Conservation (phyloP, 2,113 vertebrate genomes). For the Spheniscus mendiculus region DNA sequence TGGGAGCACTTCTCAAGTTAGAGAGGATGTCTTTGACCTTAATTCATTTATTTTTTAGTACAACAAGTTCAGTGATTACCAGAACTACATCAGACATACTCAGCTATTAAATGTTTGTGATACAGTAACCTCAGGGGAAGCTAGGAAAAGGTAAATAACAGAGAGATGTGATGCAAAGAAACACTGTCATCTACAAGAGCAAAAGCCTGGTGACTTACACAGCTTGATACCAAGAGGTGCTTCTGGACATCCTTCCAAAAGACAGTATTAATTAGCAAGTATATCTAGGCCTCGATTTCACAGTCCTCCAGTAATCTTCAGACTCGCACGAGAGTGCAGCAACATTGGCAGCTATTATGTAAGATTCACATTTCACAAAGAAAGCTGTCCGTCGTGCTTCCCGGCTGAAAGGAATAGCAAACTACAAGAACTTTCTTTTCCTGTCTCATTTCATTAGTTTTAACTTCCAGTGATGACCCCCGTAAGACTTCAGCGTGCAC, state of each 20-base stretch:
- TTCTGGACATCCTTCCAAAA: constrained; percentile 21
- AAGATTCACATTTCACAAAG: background rate
- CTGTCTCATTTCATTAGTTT: background rate
- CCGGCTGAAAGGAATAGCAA: background rate
- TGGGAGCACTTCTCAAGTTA: background rate
- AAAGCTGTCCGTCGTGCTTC: background rate
- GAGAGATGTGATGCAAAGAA: background rate
- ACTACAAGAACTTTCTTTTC: background rate
- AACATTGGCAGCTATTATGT: background rate
- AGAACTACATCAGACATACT: background rate
- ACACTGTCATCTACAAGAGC: background rate
- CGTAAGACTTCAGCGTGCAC: rapidly evolving
- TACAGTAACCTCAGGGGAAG: background rate
- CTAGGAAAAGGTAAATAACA: constrained; percentile 5
- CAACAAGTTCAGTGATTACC: background rate
- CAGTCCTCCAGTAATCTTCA: background rate
- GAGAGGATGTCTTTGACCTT: background rate
- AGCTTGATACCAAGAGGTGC: background rate
- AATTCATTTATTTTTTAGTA: background rate
- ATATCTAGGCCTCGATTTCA: background rate
- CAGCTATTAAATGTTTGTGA: background rate
- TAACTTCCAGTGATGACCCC: background rate
- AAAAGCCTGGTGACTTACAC: background rate
- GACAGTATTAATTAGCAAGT: background rate
- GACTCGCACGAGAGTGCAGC: background rate